Evolutionary conservation across 2,113 vertebrate species (phyloP).

Genomic region (Scomber japonicus): DNA sequence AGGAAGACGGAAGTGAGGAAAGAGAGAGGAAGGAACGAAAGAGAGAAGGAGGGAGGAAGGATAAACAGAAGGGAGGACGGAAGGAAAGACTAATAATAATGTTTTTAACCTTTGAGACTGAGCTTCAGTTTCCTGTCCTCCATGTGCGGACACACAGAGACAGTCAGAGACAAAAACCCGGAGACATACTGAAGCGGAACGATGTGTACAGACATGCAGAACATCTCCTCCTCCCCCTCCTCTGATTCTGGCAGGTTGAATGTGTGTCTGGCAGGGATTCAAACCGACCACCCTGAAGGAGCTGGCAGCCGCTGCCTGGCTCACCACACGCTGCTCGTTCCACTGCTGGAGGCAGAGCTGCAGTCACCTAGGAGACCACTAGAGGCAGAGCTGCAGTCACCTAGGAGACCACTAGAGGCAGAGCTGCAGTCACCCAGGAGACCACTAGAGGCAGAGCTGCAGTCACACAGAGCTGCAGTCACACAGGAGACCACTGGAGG

Average conservation of each 20-base stretch:
- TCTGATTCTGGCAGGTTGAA: background rate
- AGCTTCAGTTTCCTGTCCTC: background rate
- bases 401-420: background rate
- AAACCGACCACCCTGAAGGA: slow-evolving; percentile 59
- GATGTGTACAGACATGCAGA: slow-evolving; percentile 19
- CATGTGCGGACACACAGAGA: background rate
- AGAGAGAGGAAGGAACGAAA: too few species aligned
- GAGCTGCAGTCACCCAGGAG: slow-evolving; percentile 6
- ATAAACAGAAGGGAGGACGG: too few species aligned
- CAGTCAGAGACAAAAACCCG: background rate
- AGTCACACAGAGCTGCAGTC: too few species aligned
- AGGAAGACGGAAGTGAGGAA: too few species aligned
- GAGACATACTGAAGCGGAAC: background rate
- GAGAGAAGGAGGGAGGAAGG: too few species aligned
- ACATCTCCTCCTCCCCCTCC: background rate
- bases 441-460: too few species aligned
- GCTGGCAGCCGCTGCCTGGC: slow-evolving; percentile 53
- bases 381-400: background rate
- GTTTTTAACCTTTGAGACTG: too few species aligned
- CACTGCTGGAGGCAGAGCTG: slow-evolving; percentile 28
- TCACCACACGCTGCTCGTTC: slow-evolving; percentile 38
- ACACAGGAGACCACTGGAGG: too few species aligned
- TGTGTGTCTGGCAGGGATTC: slow-evolving; percentile 46
- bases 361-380: background rate
- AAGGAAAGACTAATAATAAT: too few species aligned